These are phyloP conservation scores for Loris lydekkerianus DNA, from an alignment of 2,797 vertebrate species.

Conservation along the genomic window DNA sequence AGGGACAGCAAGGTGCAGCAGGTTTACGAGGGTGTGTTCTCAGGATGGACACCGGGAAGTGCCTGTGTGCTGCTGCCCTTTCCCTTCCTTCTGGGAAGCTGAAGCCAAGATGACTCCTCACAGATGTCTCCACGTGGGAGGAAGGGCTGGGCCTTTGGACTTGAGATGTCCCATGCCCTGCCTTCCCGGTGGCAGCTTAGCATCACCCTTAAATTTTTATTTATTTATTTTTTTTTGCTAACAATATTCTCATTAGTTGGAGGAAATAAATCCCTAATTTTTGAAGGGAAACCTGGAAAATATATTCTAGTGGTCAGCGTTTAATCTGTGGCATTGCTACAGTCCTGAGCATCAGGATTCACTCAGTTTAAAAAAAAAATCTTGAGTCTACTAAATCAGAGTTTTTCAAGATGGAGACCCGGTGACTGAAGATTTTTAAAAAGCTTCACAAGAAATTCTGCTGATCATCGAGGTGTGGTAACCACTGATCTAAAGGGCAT, in stretches of 20 bases:
- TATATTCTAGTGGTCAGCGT: background rate
- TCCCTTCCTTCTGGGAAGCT: fast-evolving
- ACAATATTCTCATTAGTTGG: background rate
- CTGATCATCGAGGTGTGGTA: conserved; percentile 23
- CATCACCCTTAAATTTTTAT: background rate
- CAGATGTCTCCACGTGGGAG: background rate
- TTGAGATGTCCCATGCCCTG: too few relatives aligned
- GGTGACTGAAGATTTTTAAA: background rate
- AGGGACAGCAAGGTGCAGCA: background rate
- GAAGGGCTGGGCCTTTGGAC: background rate
- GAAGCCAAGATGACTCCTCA: background rate
- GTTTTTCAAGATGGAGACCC: background rate
- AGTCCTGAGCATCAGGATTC: background rate
- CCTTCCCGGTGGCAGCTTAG: background rate
- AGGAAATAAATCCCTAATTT: background rate
- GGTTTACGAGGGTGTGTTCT: background rate
- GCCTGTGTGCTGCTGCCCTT: background rate
- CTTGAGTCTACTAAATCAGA: background rate
- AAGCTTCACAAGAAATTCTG: conserved; percentile 46
- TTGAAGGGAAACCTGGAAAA: background rate
- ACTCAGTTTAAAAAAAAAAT: background rate
- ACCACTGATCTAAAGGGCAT: conserved; percentile 14
- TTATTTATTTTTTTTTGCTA: background rate
- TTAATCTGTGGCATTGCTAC: background rate
- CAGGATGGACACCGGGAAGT: background rate